Base-by-base conservation (phyloP, 2,113 vertebrate species). In the Sterna hirundo region DNA sequence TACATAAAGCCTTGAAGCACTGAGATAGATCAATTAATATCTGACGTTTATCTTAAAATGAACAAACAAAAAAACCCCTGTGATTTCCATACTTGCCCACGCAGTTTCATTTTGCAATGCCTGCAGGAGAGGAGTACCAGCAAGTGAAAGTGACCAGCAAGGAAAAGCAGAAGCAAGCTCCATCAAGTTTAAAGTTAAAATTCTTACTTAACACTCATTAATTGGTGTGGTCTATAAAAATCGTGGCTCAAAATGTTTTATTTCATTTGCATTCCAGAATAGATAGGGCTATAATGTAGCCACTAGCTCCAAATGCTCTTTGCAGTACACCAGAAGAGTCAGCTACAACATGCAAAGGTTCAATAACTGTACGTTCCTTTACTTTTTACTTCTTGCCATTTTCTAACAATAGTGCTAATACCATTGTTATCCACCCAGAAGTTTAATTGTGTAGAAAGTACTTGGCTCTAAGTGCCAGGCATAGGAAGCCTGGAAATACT, bases 161-260 rank as follows among this genome's bases (percentile, higher is more conserved):
- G 55, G 60, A 36, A 84, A 60, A 40, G 47, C 22, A 82, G 58
- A 52, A 32, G 17, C n/a, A 16, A 87, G 40, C 9, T 52, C 7
- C 19, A 32, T 32, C 29, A 7, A 49, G 49, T 14, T 8, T 32
- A 0, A 57, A 78, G 8, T 19, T 16, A 62, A 40, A 90, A 61
- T 29, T 60, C 38, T 55, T 52, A 44, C 7, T 83, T 30, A 6
- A 64, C 54, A 15, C 34, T 44, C 36, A 26, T 44, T 27, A 29
- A 78, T 6, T 47, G 13, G n/a, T 42, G 47, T 3, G 47, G 10
- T 5, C 27, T 7, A 58, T 25, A 38, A 34, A 51, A n/a, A n/a
- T 0, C 54, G 44, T 6, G 34, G 11, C 21, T 80, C 14, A 4
- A n/a, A 11, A 32, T 27, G 11, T 6, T 61, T n/a, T 27, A 15